Conservation (phyloP, 1,140 invertebrate species). For the Ganaspis sp. region DNA sequence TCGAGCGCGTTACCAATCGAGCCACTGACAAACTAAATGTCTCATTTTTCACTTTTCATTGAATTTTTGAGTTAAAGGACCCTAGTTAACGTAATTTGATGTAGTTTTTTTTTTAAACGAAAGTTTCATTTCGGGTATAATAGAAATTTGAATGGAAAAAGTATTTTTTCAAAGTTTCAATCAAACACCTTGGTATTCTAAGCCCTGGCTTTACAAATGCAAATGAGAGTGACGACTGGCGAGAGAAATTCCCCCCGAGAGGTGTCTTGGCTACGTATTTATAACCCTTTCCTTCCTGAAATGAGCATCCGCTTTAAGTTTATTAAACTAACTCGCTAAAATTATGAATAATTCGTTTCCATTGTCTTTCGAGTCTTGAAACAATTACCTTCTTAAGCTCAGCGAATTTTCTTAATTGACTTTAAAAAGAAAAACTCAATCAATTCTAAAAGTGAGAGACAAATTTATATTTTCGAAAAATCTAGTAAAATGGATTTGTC, state of each 20-base stretch:
- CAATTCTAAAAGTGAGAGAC: no score
- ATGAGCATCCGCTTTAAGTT: background rate
- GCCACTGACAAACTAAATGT: no score
- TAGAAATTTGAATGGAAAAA: no score
- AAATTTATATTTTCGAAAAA: no score
- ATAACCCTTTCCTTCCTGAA: conserved; percentile 18
- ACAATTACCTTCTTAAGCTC: conserved; percentile 8
- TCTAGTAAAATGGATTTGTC: no score
- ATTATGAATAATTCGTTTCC: conserved; percentile 15
- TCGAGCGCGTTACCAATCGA: no score
- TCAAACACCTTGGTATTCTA: background rate
- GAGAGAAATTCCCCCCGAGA: background rate
- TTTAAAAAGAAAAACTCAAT: background rate
- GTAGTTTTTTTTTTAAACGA: no score
- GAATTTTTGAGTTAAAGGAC: no score
- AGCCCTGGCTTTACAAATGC: conserved; percentile 14
- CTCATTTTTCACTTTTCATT: no score
- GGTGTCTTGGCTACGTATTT: conserved; percentile 5
- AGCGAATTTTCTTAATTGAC: background rate
- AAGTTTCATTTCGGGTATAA: no score
- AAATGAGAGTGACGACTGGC: conserved; percentile 4
- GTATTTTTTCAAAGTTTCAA: no score
- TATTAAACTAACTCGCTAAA: conserved; percentile 27
- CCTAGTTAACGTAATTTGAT: no score
- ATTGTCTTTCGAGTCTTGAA: background rate